phyloP scores from a whole-genome alignment of 2,797 vertebrate genomes.

The Rhynchonycteris naso region DNA sequence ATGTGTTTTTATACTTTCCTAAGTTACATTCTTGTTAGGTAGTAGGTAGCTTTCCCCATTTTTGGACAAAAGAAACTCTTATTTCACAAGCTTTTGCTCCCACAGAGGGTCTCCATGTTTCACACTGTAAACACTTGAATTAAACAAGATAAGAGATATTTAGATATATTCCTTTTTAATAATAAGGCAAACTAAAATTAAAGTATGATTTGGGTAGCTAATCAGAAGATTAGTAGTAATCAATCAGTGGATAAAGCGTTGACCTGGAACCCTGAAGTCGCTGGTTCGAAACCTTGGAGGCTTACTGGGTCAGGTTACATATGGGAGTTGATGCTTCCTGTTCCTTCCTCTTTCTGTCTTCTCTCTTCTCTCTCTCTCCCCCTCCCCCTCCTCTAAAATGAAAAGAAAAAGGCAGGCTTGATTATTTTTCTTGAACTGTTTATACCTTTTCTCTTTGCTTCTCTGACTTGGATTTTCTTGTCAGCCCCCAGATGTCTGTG shows the following conservation, averaged over 20 bases:
- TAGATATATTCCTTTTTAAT: conserved; percentile 39
- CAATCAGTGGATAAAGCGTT: not conserved
- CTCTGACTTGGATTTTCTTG: not conserved
- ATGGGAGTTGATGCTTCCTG: no score
- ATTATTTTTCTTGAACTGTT: not conserved
- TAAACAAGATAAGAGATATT: not conserved
- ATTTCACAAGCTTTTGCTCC: conserved; percentile 18
- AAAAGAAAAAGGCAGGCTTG: not conserved
- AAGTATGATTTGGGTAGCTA: conserved; percentile 34
- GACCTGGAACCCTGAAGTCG: no score
- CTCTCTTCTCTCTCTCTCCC: no score
- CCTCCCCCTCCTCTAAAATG: no score
- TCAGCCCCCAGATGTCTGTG: not conserved
- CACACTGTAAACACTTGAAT: not conserved
- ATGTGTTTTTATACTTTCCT: not conserved
- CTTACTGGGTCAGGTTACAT: no score
- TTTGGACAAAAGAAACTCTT: not conserved
- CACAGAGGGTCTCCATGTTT: not conserved
- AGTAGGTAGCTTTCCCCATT: not conserved
- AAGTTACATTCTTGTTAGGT: not conserved
- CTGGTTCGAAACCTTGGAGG: no score
- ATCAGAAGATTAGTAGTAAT: not conserved
- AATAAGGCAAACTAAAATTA: conserved; percentile 31
- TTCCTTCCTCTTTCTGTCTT: no score
- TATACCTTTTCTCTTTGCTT: not conserved